Base-by-base conservation (phyloP, 1,140 invertebrate genomes). In the Drusus annulatus region DNA sequence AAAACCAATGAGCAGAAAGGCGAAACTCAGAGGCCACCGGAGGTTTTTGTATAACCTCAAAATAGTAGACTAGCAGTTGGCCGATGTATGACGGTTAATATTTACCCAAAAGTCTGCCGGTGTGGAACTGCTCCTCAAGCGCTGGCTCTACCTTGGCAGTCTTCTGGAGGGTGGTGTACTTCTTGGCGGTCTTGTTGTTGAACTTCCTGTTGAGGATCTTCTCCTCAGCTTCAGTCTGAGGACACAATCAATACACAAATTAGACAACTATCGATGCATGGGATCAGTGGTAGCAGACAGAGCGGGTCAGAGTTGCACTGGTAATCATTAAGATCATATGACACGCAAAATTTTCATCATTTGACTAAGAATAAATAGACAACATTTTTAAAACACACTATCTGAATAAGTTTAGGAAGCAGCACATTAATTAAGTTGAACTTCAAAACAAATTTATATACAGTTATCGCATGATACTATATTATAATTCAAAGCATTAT, bases 101-200 rank as follows among this genome's bases (percentile, higher is more conserved):
- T 63, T 89, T 91, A 97, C 97, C 97, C 86, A 98, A 91, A 84
- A 99, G 92, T 89, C 98, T 94, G 84, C 98, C 98, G 86, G 97
- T 97, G 80, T 95, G 93, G 92, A 99, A 99, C 89, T 99, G 98
- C 89, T 99, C 98, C 89, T 99, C 97, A 54, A 99, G 86, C 78
- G 94, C 94, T 81, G 93, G 92, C 86, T 99, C 98, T 83, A 99
- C 96, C 89, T 98, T 98, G 50, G 96, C 95, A 63, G 93, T 92
- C 87, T 96, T 96, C 88, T 99, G 97, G 83, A 98, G 94, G 31
- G 94, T 92, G 87, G 97, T 94, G 88, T 99, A 98, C 90, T 99
- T 99, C 89, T 96, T 94, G 87, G 96, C 94, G 3, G 94, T 93
- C 88, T 98, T 98, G 87, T 98, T 97, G 78, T 96, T 98, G 81